A percentile compares a stretch with the other conserved stretches of the same genome.
phyloP scores from a whole-genome alignment of 1,140 invertebrate species.

The Chlorops oryzae region DNA sequence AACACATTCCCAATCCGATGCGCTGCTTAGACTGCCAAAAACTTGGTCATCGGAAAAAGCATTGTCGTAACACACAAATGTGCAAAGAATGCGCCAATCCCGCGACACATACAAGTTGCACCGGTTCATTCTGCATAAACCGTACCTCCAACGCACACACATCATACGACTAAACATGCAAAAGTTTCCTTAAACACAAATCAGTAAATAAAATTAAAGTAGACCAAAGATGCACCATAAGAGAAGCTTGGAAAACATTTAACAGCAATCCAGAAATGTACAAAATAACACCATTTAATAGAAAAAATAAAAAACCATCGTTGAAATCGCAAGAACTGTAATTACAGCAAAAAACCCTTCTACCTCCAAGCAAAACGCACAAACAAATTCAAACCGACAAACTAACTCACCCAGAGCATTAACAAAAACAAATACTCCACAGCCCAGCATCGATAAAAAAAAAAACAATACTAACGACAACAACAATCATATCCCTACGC shows the following conservation, averaged over 20 bases:
- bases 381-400: neutral
- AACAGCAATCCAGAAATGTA: neutral
- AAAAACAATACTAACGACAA: no score
- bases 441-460: neutral
- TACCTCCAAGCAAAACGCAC: neutral
- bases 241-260: constrained; percentile 5
- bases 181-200: neutral
- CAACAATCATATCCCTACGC: no score
- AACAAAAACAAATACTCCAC: neutral
- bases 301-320: neutral
- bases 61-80: neutral
- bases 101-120: neutral
- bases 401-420: neutral
- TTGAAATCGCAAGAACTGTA: neutral
- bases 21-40: constrained; percentile 2
- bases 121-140: constrained; percentile 1
- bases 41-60: constrained; percentile 2
- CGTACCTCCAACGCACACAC: neutral
- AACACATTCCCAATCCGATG: neutral
- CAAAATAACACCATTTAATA: neutral
- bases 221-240: neutral
- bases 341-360: neutral
- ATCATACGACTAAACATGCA: neutral
- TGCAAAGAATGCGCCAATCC: constrained; percentile 5
- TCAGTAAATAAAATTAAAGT: constrained; percentile 7